A percentile compares a stretch with the other conserved stretches of the same genome.
Conservation (phyloP, 2,888 invertebrate species). For the Sipunculus nudus region DNA sequence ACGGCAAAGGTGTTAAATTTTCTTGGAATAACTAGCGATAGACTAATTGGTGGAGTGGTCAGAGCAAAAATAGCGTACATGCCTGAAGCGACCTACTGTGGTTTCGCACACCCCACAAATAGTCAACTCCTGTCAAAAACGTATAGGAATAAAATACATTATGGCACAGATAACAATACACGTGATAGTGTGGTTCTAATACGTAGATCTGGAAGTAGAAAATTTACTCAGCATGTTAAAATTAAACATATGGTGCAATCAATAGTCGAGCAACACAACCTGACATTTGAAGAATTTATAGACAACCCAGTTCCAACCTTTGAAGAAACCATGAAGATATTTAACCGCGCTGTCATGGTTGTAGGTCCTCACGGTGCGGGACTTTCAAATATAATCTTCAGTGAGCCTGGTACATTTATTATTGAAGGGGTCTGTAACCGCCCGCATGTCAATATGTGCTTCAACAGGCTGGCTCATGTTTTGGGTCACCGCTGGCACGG, state of each 20-base stretch:
- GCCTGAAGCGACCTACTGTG: constrained; percentile 39
- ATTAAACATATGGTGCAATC: constrained; percentile 11
- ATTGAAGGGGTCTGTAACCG: constrained; percentile 41
- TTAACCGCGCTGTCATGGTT: constrained; percentile 28
- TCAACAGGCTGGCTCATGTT: constrained; percentile 31
- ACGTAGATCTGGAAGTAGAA: constrained; percentile 1
- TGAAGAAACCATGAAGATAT: constrained; percentile 28
- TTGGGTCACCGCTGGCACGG: constrained; percentile 36
- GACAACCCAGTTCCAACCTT: constrained; percentile 34
- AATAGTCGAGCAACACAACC: constrained; percentile 10
- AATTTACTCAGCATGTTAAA: constrained; percentile 4
- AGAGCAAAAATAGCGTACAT: constrained; percentile 35
- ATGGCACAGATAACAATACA: not conserved
- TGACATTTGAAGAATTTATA: constrained; percentile 25
- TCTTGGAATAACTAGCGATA: constrained; percentile 26
- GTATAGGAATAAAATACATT: constrained; percentile 6
- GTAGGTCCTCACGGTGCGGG: constrained; percentile 44
- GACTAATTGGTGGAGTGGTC: constrained; percentile 27
- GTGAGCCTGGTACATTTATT: constrained; percentile 27
- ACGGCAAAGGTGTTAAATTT: constrained; percentile 20
- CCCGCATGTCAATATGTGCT: constrained; percentile 44
- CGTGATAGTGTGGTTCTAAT: not conserved
- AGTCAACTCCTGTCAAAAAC: constrained; percentile 25
- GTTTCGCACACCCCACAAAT: constrained; percentile 29
- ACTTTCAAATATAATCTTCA: constrained; percentile 34